Evolutionary conservation across 2,113 vertebrate genomes (phyloP).

Genomic region (Prinia subflava): DNA sequence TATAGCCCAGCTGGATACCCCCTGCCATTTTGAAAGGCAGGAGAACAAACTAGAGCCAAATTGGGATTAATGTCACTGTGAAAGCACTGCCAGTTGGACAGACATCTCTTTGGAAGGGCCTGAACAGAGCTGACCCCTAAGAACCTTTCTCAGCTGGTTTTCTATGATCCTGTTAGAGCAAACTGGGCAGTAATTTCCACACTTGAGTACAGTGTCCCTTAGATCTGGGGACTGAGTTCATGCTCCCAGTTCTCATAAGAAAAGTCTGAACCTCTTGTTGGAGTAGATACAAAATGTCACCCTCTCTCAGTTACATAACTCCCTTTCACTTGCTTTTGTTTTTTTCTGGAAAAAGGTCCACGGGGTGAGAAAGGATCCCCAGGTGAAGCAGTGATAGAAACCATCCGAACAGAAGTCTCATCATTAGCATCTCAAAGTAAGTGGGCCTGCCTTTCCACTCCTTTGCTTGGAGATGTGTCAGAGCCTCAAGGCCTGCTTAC

Average conservation of each 20-base stretch:
- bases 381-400: conserved; percentile 70
- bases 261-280: background rate
- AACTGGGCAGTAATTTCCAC: background rate
- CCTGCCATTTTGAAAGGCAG: background rate
- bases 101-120: background rate
- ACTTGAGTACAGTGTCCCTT: background rate
- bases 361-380: conserved; percentile 79
- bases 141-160: background rate
- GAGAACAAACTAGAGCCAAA: background rate
- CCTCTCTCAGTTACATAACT: background rate
- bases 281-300: background rate
- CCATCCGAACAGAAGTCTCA: conserved; percentile 51
- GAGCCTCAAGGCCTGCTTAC: background rate
- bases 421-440: conserved; percentile 51
- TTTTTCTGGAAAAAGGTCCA: conserved; percentile 50
- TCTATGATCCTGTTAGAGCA: background rate
- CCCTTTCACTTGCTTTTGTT: background rate
- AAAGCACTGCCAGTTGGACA: background rate
- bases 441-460: background rate
- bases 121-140: background rate
- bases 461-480: background rate
- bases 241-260: background rate
- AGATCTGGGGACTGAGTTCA: background rate
- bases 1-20: background rate
- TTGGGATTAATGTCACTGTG: background rate